phyloP scores from a whole-genome alignment of 2,113 vertebrate species.

The Odontesthes bonariensis region DNA sequence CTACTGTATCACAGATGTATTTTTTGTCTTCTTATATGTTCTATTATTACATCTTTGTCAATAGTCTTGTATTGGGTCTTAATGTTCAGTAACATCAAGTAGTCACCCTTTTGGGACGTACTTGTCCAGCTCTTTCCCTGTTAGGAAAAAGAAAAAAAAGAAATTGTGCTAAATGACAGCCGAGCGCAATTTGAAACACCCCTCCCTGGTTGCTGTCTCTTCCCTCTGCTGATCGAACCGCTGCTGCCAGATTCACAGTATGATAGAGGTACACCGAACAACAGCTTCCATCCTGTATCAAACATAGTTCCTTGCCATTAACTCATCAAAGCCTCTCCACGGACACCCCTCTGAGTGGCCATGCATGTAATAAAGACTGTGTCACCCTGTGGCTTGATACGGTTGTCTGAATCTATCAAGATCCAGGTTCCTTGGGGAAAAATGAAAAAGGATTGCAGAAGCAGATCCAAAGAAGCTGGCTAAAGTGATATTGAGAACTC shows the following conservation, averaged over 20 bases:
- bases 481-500: constrained; percentile 55
- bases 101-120: background rate
- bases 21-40: constrained; percentile 6
- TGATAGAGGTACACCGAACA: constrained; percentile 41
- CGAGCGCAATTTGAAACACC: background rate
- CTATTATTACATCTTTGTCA: constrained; percentile 12
- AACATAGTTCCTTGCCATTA: constrained; percentile 52
- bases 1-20: constrained; percentile 15
- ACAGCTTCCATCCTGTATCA: constrained; percentile 43
- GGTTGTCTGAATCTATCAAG: constrained; percentile 72
- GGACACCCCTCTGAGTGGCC: constrained; percentile 30
- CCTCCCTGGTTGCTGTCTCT: background rate
- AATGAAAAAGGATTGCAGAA: constrained; percentile 54
- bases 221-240: constrained; percentile 25
- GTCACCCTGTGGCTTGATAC: constrained; percentile 64
- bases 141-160: too few relatives aligned
- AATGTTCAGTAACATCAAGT: constrained; percentile 9
- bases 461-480: constrained; percentile 42
- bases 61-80: constrained; percentile 5
- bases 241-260: background rate
- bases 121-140: background rate
- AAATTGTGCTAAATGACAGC: background rate
- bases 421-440: constrained; percentile 58
- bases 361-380: constrained; percentile 70
- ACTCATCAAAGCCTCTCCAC: constrained; percentile 51